Conservation (phyloP, 1,140 invertebrate species). For the Hycleus cichorii region DNA sequence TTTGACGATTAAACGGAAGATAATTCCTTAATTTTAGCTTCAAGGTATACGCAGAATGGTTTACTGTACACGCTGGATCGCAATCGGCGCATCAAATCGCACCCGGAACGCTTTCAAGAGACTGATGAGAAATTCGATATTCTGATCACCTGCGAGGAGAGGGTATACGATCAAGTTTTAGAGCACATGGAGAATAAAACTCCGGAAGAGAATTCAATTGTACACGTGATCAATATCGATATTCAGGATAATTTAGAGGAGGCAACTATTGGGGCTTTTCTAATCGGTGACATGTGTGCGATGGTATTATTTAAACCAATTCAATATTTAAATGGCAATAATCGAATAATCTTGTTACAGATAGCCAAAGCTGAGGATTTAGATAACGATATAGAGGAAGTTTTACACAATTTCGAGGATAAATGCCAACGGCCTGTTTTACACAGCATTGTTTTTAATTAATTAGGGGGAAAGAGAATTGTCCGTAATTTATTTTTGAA, state of each 20-base stretch:
- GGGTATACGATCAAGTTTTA: constrained; percentile 95
- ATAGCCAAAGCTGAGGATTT: constrained; percentile 85
- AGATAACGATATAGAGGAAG: constrained; percentile 97
- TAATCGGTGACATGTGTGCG: constrained; percentile 90
- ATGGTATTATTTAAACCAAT: constrained; percentile 52
- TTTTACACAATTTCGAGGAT: constrained; percentile 91
- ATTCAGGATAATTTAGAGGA: constrained; percentile 99
- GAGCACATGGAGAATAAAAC: constrained; percentile 65
- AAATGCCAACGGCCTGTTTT: constrained; percentile 81
- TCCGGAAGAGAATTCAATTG: constrained; percentile 71
- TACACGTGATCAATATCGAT: constrained; percentile 97
- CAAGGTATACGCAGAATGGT: constrained; percentile 96
- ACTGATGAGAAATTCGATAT: constrained; percentile 91
- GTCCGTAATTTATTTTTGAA: constrained; percentile 3
- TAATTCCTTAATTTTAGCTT: constrained; percentile 1
- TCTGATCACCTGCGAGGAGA: constrained; percentile 95
- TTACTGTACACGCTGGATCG: constrained; percentile 97
- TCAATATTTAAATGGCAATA: background rate
- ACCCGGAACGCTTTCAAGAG: constrained; percentile 91
- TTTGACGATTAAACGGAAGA: constrained; percentile 12
- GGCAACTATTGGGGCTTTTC: constrained; percentile 98
- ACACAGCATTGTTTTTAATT: constrained; percentile 94
- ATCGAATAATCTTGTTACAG: constrained; percentile 48
- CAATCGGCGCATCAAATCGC: constrained; percentile 90
- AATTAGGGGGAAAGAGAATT: constrained; percentile 52